These are phyloP conservation scores for Morone saxatilis DNA, from an alignment of 2,113 vertebrate species.

Conservation along the genomic window DNA sequence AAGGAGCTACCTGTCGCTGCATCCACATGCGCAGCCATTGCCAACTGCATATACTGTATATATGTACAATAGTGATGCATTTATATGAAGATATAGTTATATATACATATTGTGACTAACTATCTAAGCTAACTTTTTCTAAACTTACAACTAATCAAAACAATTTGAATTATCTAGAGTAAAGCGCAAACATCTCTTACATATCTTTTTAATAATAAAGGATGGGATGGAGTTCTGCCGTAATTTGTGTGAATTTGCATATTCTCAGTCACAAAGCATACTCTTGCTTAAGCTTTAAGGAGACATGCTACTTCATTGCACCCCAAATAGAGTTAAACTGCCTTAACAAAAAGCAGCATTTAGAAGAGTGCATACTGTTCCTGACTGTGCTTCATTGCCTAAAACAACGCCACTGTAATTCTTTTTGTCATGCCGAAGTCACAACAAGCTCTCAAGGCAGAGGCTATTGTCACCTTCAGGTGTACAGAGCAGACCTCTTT, in stretches of 20 bases:
- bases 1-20: no score
- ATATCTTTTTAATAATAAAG: background rate
- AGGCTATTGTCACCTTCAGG: conserved; percentile 42
- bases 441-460: conserved; percentile 39
- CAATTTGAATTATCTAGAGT: background rate
- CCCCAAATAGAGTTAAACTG: background rate
- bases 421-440: conserved; percentile 6
- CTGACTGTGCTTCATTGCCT: conserved; percentile 2
- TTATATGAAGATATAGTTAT: background rate
- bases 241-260: background rate
- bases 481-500: conserved; percentile 34
- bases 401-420: conserved; percentile 5
- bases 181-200: background rate
- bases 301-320: background rate
- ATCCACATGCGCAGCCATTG: no score
- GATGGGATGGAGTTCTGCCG: background rate
- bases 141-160: background rate
- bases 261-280: conserved; percentile 4
- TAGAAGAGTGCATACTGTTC: background rate
- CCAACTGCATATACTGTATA: no score
- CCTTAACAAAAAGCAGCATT: conserved; percentile 27
- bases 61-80: background rate
- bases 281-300: background rate
- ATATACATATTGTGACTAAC: background rate
- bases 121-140: background rate